phyloP scores from a whole-genome alignment of 1,140 invertebrate species.

The Drosophila navojoa region DNA sequence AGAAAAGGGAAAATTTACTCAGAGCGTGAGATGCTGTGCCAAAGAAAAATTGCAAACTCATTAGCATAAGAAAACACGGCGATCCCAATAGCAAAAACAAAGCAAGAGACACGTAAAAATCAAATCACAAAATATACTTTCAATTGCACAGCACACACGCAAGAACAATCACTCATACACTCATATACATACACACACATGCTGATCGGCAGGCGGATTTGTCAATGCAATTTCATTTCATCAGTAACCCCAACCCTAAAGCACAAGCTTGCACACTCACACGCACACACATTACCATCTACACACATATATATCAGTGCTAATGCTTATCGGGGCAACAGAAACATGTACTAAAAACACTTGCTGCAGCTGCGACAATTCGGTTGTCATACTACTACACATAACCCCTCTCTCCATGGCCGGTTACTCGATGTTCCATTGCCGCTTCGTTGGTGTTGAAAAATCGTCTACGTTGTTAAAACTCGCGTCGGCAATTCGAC shows the following conservation, averaged over 20 bases:
- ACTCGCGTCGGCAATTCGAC: slow-evolving; percentile 37
- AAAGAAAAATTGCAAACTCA: slow-evolving; percentile 58
- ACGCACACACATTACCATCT: slow-evolving; percentile 16
- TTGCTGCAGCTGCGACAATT: slow-evolving; percentile 70
- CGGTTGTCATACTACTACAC: slow-evolving; percentile 35
- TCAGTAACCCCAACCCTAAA: slow-evolving; percentile 44
- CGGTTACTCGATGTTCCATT: slow-evolving; percentile 43
- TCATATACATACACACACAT: slow-evolving; percentile 14
- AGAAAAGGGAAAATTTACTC: slow-evolving; percentile 34
- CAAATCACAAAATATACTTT: slow-evolving; percentile 51
- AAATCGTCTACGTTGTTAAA: slow-evolving; percentile 55
- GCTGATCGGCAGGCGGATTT: slow-evolving; percentile 37
- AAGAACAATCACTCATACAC: slow-evolving; percentile 27
- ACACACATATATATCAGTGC: slow-evolving; percentile 19
- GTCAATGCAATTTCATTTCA: slow-evolving; percentile 64
- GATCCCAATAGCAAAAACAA: slow-evolving; percentile 61
- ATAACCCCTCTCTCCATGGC: slow-evolving; percentile 22
- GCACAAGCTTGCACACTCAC: slow-evolving; percentile 16
- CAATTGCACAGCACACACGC: slow-evolving; percentile 40
- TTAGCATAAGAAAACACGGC: slow-evolving; percentile 73
- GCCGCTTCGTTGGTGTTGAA: slow-evolving; percentile 43
- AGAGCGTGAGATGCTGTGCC: slow-evolving; percentile 46
- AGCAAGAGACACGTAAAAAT: slow-evolving; percentile 40
- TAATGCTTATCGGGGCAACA: slow-evolving; percentile 62
- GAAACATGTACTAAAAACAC: slow-evolving; percentile 56